These are phyloP conservation scores for Phoxinus phoxinus DNA, from an alignment of 2,113 vertebrate species.

Conservation along the genomic window DNA sequence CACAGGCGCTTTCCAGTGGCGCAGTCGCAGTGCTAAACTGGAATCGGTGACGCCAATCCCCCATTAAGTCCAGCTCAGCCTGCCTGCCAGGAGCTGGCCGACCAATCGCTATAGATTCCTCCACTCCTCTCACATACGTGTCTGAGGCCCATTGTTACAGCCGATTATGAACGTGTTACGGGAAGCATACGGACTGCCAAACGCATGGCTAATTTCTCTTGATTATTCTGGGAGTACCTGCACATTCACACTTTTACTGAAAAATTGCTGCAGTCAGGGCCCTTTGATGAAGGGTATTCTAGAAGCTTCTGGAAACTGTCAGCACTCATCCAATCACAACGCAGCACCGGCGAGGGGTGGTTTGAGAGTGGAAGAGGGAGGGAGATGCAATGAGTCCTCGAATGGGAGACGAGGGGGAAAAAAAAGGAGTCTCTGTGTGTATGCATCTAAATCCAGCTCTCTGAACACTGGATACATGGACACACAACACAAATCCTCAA, in stretches of 20 bases:
- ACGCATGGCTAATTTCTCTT: conserved; percentile 24
- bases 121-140: conserved; percentile 53
- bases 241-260: not conserved
- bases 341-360: conserved; percentile 53
- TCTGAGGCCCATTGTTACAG: conserved; percentile 64
- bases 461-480: not conserved
- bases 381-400: conserved; percentile 30
- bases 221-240: not conserved
- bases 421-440: not conserved
- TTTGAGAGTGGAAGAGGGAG: conserved; percentile 51
- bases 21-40: conserved; percentile 57
- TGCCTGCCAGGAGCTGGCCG: conserved; percentile 41
- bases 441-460: conserved; percentile 31
- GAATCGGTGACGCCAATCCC: conserved; percentile 74
- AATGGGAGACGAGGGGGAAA: not conserved
- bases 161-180: conserved; percentile 76
- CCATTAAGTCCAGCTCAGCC: conserved; percentile 74
- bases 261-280: not conserved
- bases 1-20: conserved; percentile 26
- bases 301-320: conserved; percentile 64
- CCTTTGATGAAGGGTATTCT: conserved; percentile 67
- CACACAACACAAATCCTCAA: conserved; percentile 26
- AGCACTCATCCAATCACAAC: conserved; percentile 67
- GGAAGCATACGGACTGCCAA: conserved; percentile 66
- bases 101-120: conserved; percentile 49